These are phyloP conservation scores for Australoheros facetus DNA, from an alignment of 2,797 vertebrate genomes.

Conservation along the genomic window DNA sequence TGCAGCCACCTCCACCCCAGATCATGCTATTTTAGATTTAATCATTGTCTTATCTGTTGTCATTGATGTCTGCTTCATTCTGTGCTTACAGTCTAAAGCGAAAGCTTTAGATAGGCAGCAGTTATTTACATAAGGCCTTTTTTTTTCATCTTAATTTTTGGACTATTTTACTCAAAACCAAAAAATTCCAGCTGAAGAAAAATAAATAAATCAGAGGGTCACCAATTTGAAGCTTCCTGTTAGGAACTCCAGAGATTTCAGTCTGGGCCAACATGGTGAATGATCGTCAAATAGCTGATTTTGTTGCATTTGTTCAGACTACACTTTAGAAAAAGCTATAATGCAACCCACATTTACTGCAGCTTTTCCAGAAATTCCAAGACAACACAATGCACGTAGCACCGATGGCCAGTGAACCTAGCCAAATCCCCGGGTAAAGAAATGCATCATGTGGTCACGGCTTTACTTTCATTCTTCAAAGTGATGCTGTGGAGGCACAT, in stretches of 20 bases:
- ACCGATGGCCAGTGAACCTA: slow-evolving; percentile 1
- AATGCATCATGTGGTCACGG: slow-evolving; percentile 19
- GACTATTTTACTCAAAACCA: not conserved
- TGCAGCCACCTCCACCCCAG: not conserved
- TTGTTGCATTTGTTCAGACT: not conserved
- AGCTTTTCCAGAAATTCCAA: not conserved
- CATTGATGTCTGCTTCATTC: no score
- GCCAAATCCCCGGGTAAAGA: slow-evolving; percentile 25
- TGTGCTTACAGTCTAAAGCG: no score
- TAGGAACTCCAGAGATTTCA: not conserved
- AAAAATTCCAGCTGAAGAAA: not conserved
- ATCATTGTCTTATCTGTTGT: not conserved
- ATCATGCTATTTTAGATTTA: not conserved
- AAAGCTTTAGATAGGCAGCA: not conserved
- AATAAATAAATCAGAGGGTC: not conserved
- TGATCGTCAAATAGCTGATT: not conserved
- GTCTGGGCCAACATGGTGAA: not conserved
- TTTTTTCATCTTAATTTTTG: not conserved
- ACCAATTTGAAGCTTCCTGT: not conserved
- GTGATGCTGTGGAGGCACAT: slow-evolving; percentile 50
- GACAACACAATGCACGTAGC: not conserved
- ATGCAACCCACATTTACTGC: not conserved
- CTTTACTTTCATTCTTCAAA: slow-evolving; percentile 65
- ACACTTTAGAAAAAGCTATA: not conserved
- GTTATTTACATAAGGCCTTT: not conserved